Percentiles rank a stretch among this genome's conserved stretches.
Conservation (phyloP, 2,113 vertebrate species). For the Psophia crepitans region DNA sequence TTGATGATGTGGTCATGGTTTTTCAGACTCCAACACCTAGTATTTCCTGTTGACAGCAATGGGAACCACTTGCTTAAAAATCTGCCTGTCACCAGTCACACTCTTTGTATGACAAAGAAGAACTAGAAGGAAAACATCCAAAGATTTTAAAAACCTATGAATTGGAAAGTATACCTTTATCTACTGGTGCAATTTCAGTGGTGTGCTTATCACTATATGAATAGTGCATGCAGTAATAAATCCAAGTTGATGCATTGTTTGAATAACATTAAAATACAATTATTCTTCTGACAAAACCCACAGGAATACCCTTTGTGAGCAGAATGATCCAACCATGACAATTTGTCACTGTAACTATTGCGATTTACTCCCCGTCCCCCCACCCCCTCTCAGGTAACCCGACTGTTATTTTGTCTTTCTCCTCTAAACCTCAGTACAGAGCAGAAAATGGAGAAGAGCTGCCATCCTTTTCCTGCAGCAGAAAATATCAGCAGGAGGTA, state of each 20-base stretch:
- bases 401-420: neutral
- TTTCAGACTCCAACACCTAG: neutral
- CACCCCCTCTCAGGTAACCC: neutral
- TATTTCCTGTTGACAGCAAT: neutral
- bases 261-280: neutral
- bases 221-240: neutral
- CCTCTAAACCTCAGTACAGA: neutral
- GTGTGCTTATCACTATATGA: neutral
- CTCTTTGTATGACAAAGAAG: neutral
- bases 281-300: neutral
- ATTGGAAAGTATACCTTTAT: neutral
- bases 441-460: neutral
- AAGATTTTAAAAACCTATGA: neutral
- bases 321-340: neutral
- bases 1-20: neutral
- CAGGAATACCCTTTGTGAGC: neutral
- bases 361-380: no score
- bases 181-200: neutral
- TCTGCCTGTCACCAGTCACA: neutral
- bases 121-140: neutral
- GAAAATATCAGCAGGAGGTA: neutral
- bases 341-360: neutral
- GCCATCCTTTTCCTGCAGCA: neutral
- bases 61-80: neutral
- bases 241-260: neutral